Percentiles rank a stretch among this genome's conserved stretches.
phyloP scores from a whole-genome alignment of 2,797 vertebrate species.

The Pteronotus mesoamericanus region DNA sequence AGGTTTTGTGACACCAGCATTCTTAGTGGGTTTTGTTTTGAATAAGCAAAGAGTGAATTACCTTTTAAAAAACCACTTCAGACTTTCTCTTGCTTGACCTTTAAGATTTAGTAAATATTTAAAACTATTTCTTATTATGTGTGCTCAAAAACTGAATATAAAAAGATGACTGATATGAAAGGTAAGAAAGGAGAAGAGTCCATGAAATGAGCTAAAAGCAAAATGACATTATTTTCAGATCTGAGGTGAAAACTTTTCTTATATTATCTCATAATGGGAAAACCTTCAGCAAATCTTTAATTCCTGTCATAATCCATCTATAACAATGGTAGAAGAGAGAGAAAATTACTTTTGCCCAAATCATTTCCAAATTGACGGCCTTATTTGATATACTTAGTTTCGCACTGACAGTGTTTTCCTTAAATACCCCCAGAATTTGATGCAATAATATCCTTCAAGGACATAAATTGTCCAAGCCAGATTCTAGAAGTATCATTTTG shows the following conservation, averaged over 20 bases:
- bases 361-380: not conserved
- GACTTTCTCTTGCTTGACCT: not conserved
- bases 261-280: not conserved
- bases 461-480: not conserved
- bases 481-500: not conserved
- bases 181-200: not conserved
- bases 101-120: not conserved
- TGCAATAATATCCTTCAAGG: not conserved
- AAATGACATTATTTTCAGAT: not conserved
- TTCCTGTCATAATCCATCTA: not conserved
- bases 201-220: not conserved
- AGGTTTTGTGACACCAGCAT: slow-evolving; percentile 1
- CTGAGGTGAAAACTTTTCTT: not conserved
- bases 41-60: not conserved
- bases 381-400: not conserved
- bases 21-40: not conserved
- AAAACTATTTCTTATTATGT: not conserved
- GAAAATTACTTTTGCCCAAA: not conserved
- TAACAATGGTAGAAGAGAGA: not conserved
- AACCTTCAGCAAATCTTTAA: not conserved
- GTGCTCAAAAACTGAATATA: not conserved
- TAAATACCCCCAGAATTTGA: not conserved
- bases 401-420: not conserved
- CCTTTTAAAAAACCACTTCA: not conserved
- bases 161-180: not conserved